Percentiles rank a stretch among this genome's conserved stretches.
phyloP scores from a whole-genome alignment of 2,113 vertebrate genomes.

The Nycticebus coucang region DNA sequence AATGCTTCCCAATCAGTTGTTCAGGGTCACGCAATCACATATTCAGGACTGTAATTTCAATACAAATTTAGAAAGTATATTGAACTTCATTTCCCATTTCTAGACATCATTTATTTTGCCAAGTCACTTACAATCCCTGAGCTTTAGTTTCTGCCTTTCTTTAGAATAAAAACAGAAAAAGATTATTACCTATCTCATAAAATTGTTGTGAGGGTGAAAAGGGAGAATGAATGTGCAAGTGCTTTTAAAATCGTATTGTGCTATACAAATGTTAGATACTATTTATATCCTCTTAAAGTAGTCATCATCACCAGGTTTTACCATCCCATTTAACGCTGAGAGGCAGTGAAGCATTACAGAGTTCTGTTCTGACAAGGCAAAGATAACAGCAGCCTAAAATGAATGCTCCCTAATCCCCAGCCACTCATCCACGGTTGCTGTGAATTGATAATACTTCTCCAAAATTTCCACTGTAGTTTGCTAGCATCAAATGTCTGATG shows the following conservation, averaged over 20 bases:
- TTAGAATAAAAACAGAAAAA: background rate
- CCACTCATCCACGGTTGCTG: conserved; percentile 44
- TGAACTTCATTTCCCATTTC: background rate
- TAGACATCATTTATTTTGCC: conserved; percentile 17
- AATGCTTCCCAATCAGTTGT: background rate
- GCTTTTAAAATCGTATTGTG: conserved; percentile 57
- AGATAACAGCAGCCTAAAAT: conserved; percentile 71
- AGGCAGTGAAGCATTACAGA: conserved; percentile 63
- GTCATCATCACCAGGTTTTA: conserved; percentile 65
- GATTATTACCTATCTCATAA: conserved; percentile 21
- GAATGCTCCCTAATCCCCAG: conserved; percentile 67
- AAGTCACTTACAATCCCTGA: background rate
- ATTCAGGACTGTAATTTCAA: background rate
- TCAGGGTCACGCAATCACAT: background rate
- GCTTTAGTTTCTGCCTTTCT: background rate
- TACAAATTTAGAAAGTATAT: background rate
- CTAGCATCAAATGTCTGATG: conserved; percentile 65
- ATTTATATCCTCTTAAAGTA: conserved; percentile 73
- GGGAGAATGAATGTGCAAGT: conserved; percentile 50
- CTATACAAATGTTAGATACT: conserved; percentile 53
- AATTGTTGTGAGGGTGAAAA: conserved; percentile 33
- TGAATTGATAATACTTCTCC: conserved; percentile 63
- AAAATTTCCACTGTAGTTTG: conserved; percentile 36
- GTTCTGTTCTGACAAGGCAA: conserved; percentile 66
- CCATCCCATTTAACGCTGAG: conserved; percentile 62